Evolutionary conservation across 1,140 invertebrate genomes (phyloP).

Genomic region (Scaptomyza pallida): DNA sequence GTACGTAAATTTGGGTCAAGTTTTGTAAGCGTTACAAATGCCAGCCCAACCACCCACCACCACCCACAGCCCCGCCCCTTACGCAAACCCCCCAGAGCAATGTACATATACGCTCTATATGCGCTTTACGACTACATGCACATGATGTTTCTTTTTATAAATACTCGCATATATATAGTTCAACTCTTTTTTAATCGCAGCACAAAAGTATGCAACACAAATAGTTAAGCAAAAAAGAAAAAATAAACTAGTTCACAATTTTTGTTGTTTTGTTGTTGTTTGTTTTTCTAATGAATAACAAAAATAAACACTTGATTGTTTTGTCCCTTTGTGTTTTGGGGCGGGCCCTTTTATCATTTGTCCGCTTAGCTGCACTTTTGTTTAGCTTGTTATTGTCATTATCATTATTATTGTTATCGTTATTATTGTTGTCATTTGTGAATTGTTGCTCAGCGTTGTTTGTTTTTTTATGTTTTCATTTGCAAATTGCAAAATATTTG

Average conservation of each 20-base stretch:
- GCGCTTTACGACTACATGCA: background rate
- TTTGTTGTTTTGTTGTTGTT: too few species aligned
- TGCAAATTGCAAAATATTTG: conserved; percentile 7
- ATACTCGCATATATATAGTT: background rate
- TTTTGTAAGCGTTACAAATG: conserved; percentile 65
- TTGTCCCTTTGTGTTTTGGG: conserved; percentile 21
- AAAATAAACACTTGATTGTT: conserved; percentile 62
- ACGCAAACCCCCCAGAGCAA: background rate
- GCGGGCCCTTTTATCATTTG: conserved; percentile 19
- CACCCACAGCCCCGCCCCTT: too few species aligned
- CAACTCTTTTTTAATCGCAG: background rate
- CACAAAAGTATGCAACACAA: conserved; percentile 6
- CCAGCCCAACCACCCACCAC: background rate
- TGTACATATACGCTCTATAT: conserved; percentile 4
- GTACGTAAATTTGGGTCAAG: conserved; percentile 78
- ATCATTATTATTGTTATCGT: conserved; percentile 29
- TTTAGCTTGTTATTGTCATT: conserved; percentile 36
- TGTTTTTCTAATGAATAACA: background rate
- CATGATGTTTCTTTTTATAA: conserved; percentile 6
- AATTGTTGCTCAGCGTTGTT: conserved; percentile 17
- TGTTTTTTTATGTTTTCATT: conserved; percentile 17
- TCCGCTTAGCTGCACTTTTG: conserved; percentile 22
- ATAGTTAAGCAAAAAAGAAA: too few species aligned
- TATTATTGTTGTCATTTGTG: conserved; percentile 13
- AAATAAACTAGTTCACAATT: background rate